Percentiles rank a stretch among this genome's conserved stretches.
phyloP scores from a whole-genome alignment of 2,888 invertebrate species.

The Lasioglossum marginatum region DNA sequence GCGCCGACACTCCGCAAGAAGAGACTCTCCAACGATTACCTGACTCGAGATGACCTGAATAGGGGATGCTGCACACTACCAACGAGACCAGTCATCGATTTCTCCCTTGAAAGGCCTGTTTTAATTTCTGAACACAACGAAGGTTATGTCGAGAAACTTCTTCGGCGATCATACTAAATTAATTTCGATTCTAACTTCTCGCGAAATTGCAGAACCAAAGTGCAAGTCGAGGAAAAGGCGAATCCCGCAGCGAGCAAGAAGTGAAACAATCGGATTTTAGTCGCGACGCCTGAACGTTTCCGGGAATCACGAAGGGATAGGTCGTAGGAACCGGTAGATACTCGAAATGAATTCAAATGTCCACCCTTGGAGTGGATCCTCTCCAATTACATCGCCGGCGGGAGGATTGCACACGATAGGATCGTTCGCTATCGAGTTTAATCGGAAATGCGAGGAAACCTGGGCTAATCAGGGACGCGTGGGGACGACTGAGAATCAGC shows the following conservation, averaged over 20 bases:
- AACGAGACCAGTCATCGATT: neutral
- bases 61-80: neutral
- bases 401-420: slow-evolving; percentile 54
- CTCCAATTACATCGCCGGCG: slow-evolving; percentile 54
- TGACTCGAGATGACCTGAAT: slow-evolving; percentile 18
- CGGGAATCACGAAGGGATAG: slow-evolving; percentile 32
- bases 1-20: slow-evolving; percentile 35
- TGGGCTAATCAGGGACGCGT: slow-evolving; percentile 77
- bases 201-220: neutral
- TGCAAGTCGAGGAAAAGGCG: neutral
- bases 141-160: neutral
- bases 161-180: neutral
- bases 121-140: neutral
- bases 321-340: slow-evolving; percentile 26
- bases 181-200: no score
- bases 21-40: slow-evolving; percentile 15
- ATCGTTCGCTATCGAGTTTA: slow-evolving; percentile 66
- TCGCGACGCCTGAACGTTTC: slow-evolving; percentile 14
- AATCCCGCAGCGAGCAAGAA: neutral
- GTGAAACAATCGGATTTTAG: slow-evolving; percentile 10
- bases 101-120: neutral
- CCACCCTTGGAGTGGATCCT: slow-evolving; percentile 53
- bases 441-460: slow-evolving; percentile 77
- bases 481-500: slow-evolving; percentile 64
- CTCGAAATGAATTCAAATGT: slow-evolving; percentile 63